phyloP scores from a whole-genome alignment of 2,888 invertebrate species.

The Apodemia duryi region DNA sequence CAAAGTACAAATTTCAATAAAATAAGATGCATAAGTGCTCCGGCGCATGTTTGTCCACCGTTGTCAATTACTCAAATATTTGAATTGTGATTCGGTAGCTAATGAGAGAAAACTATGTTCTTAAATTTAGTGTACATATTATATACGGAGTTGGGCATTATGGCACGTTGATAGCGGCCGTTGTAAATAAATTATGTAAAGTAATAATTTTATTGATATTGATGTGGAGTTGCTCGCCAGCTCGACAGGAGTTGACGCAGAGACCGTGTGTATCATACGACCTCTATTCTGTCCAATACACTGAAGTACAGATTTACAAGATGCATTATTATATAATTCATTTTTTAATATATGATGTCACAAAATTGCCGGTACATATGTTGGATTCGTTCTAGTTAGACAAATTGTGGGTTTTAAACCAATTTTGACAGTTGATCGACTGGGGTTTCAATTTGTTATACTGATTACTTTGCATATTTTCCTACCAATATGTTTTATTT shows the following conservation, averaged over 20 bases:
- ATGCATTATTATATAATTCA: slow-evolving; percentile 55
- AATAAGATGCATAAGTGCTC: slow-evolving; percentile 70
- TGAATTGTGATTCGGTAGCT: slow-evolving; percentile 80
- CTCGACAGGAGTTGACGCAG: slow-evolving; percentile 27
- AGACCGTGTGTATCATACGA: slow-evolving; percentile 53
- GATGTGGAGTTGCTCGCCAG: slow-evolving; percentile 34
- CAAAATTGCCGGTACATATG: slow-evolving; percentile 71
- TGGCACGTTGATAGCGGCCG: slow-evolving; percentile 61
- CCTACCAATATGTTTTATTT: slow-evolving; percentile 53
- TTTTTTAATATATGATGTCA: slow-evolving; percentile 67
- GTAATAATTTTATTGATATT: slow-evolving; percentile 69
- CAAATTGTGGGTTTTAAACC: slow-evolving; percentile 22
- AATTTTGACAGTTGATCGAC: slow-evolving; percentile 23
- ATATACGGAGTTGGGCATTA: slow-evolving; percentile 78
- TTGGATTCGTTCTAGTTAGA: slow-evolving; percentile 43
- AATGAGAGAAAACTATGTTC: slow-evolving; percentile 78
- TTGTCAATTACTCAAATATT: slow-evolving; percentile 78
- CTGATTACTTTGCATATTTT: slow-evolving; percentile 38
- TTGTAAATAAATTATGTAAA: slow-evolving; percentile 77
- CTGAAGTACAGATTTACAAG: slow-evolving; percentile 67
- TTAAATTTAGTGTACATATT: slow-evolving; percentile 76
- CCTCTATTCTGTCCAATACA: slow-evolving; percentile 73
- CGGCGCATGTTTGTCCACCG: slow-evolving; percentile 77
- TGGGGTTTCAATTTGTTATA: slow-evolving; percentile 52
- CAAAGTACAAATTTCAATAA: slow-evolving; percentile 78